Base-by-base conservation (phyloP, 2,113 vertebrate species). In the Cololabis saira region DNA sequence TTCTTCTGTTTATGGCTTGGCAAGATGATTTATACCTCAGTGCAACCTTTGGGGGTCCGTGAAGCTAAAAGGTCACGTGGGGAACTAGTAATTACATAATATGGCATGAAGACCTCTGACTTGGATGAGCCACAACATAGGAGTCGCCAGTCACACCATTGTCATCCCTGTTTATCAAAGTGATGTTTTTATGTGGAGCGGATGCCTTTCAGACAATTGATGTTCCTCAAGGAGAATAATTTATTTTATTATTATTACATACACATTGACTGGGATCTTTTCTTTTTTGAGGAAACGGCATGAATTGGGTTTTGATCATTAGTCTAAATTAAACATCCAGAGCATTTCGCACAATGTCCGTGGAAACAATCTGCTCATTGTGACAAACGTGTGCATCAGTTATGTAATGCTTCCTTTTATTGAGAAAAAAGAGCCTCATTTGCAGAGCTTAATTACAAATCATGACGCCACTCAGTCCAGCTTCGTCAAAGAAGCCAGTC, bases 21-120 rank as follows among this genome's bases (percentile, higher is more conserved):
- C 78, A 81, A 50, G 68, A 78, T 76, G 86, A 81, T 79, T 86
- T 89, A 83, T 90, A 86, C 81, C 78, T 80, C 76, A 74, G 17
- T 48, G 71, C 73, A 87, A 86, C 82, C 88, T 83, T 53, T 71
- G 59, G 24, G 56, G 56, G 33, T 53, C 50, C 42, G 33, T 60
- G 45, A 81, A 81, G 82, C 60, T 48, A 65, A 84, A 86, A 63
- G 81, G 79, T 67, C 74, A 50, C 51, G 47, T 71, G 68, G 64
- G 69, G 78, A 81, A 73, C 61, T 42, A 61, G 78, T 87, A 85
- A 91, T 90, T 67, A 42, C 52, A 76, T 89, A 90, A 91, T 86
- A 68, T 72, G 74, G 80, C 88, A 71, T 84, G 85, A 84, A 88
- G 86, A 87, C 87, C 86, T 87, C 68, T 89, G 73, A 65, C 82